These are phyloP conservation scores for Latrodectus hesperus DNA, from an alignment of 2,888 invertebrate species.

Conservation along the genomic window DNA sequence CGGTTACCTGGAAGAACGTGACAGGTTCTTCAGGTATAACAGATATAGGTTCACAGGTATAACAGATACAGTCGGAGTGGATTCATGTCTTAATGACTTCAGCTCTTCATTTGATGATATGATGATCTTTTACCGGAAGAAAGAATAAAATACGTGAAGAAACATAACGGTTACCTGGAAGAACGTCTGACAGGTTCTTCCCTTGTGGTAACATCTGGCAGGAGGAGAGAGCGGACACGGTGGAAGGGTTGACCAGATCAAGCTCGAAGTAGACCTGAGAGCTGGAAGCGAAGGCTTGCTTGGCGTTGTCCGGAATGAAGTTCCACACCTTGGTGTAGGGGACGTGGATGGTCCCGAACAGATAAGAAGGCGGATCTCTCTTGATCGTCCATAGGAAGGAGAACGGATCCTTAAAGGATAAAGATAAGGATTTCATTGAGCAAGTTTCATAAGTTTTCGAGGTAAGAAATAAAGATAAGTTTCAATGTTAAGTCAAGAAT, in stretches of 20 bases:
- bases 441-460: no score
- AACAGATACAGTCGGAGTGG: no score
- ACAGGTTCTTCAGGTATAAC: conserved; percentile 68
- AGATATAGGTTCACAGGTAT: no score
- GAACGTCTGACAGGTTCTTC: conserved; percentile 67
- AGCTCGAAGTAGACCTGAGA: conserved; percentile 78
- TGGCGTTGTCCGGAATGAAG: conserved; percentile 77
- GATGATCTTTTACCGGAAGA: no score
- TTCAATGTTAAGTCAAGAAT: no score
- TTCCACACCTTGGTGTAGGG: conserved; percentile 79
- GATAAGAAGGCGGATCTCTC: conserved; percentile 75
- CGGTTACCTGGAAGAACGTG: conserved; percentile 54
- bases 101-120: no score
- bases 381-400: conserved; percentile 76
- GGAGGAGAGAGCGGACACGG: conserved; percentile 76
- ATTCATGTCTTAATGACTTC: no score
- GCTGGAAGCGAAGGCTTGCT: conserved; percentile 77
- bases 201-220: conserved; percentile 77
- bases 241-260: conserved; percentile 77
- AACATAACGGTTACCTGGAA: conserved; percentile 26
- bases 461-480: no score
- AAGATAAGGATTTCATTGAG: no score
- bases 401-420: conserved; percentile 37
- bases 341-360: conserved; percentile 80
- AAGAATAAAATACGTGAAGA: no score